Evolutionary conservation across 2,113 vertebrate genomes (phyloP), one percentile per base, ranked within the genome.

Genomic region (Bombycilla garrulus): DNA sequence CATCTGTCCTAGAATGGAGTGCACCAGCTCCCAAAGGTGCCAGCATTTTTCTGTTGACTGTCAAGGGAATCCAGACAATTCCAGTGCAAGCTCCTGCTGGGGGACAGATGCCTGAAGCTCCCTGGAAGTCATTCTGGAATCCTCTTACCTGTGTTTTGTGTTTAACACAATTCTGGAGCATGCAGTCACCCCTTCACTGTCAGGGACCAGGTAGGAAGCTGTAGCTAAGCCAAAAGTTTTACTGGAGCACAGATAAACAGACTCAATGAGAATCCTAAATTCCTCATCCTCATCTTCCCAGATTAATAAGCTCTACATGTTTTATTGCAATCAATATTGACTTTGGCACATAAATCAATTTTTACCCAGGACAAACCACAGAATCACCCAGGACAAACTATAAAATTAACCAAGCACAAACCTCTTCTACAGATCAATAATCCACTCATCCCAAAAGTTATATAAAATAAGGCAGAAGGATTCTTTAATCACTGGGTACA

Each of bases 371-470:
- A 87, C 69, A 77, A 92, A 77, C 73, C 58, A 54, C 44, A 84
- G 54, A 57, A 71, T 76, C 53, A 48, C 38, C 25, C 53, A 88
- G 81, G 71, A 83, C 85, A 93, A 88, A 81, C 50, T 47, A 26
- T 48, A 84, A 87, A 87, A 90, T 87, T 81, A 90, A 70, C 50
- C 42, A 90, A 84, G 69, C 73, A 70, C 73, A 90, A 92, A 73
- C 62, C 53, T 35, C 72, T 65, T 42, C 60, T 78, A 10, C 9
- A 53, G 50, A 73, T 73, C 7, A 5, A 87, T 87, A 92, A 73
- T 38, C 36, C 14, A 9, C 54, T 81, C 64, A 38, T 81, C 60
- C 64, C 78, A n/a, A 29, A 89, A 87, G 60, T 73, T 60, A 69
- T 1, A 25, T 29, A 60, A 80, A 84, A 47, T 5, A 56, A 51